Evolutionary conservation across 2,888 invertebrate species (phyloP).

Genomic region (Scaptomyza cyrtandrae): DNA sequence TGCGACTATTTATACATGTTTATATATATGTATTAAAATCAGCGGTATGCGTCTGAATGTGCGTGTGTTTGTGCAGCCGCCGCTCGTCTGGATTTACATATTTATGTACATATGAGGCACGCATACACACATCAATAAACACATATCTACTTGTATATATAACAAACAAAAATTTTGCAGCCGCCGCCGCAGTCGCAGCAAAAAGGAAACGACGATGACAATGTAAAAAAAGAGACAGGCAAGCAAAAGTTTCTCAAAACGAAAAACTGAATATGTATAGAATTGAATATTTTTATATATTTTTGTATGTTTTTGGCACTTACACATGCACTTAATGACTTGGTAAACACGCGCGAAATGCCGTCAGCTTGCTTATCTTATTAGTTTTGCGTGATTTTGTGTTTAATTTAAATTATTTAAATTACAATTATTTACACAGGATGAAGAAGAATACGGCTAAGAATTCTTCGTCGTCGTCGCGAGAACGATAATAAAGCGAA

Average conservation of each 20-base stretch:
- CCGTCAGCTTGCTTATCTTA: constrained; percentile 51
- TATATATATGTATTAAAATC: constrained; percentile 37
- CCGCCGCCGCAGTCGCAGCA: constrained; percentile 54
- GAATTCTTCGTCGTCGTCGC: constrained; percentile 81
- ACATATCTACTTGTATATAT: constrained; percentile 44
- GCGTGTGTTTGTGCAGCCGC: constrained; percentile 43
- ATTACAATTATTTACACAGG: constrained; percentile 83
- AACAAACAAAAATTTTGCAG: constrained; percentile 56
- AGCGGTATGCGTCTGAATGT: constrained; percentile 30
- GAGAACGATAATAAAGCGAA: constrained; percentile 76
- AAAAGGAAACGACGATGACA: constrained; percentile 75
- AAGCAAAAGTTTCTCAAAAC: constrained; percentile 49
- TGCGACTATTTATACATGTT: constrained; percentile 66
- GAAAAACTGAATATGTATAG: constrained; percentile 50
- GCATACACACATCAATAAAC: constrained; percentile 13
- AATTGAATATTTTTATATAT: constrained; percentile 41
- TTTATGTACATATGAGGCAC: constrained; percentile 12
- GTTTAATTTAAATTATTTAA: constrained; percentile 77
- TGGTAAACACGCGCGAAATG: constrained; percentile 64
- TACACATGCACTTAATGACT: constrained; percentile 78
- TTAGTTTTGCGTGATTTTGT: constrained; percentile 65
- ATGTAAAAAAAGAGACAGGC: constrained; percentile 67
- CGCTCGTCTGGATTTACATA: constrained; percentile 67
- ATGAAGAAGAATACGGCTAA: constrained; percentile 79
- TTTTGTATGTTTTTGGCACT: constrained; percentile 48